phyloP scores from a whole-genome alignment of 30 jellyfish, hydroid and myxozoan genomes.

The Sanderia malayensis region DNA sequence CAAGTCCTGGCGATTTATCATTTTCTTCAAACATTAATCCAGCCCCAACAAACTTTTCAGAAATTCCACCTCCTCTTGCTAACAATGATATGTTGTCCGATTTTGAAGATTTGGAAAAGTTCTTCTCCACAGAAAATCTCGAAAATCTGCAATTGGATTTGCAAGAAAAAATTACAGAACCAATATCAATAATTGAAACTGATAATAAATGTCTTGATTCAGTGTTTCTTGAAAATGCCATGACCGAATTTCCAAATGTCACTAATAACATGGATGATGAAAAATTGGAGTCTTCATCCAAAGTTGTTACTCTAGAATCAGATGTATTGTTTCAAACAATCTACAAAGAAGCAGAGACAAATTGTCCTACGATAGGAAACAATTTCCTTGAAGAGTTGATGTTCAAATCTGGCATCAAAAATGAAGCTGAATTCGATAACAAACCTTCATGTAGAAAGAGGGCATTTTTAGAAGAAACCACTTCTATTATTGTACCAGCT shows the following conservation, averaged over 20 bases:
- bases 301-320: background rate
- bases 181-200: background rate
- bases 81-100: background rate
- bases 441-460: background rate
- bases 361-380: constrained; percentile 10
- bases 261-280: background rate
- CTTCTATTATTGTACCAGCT: background rate
- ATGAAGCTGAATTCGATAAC: background rate
- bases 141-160: background rate
- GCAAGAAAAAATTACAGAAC: background rate
- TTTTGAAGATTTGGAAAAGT: background rate
- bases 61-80: background rate
- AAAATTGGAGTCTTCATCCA: background rate
- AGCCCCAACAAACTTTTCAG: background rate
- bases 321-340: background rate
- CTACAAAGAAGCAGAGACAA: background rate
- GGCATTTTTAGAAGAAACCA: background rate
- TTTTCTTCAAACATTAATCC: background rate
- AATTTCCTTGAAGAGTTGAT: constrained; percentile 32
- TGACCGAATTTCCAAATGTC: background rate
- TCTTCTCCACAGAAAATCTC: background rate
- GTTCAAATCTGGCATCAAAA: constrained; percentile 42
- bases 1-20: background rate
- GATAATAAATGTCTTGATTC: background rate
- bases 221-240: background rate